Conservation (phyloP, 2,113 vertebrate genomes). For the Forbesichthys papilliferus region DNA sequence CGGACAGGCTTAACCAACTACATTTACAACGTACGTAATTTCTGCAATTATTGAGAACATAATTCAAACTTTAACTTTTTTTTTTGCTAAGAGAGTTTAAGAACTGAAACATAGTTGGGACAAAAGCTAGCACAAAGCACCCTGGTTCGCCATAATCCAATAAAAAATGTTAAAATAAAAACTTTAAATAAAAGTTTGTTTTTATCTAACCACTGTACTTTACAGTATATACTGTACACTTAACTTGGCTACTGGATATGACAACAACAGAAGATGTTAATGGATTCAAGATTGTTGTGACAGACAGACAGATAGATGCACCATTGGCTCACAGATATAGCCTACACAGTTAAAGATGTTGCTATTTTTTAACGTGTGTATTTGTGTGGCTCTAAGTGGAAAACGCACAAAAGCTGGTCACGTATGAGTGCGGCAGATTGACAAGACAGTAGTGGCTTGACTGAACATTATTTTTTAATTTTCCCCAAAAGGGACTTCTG, state of each 20-base stretch:
- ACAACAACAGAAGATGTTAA: not conserved
- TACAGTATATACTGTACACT: not conserved
- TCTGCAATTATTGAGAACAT: conserved; percentile 41
- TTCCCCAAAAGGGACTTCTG: no score
- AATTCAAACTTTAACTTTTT: conserved; percentile 34
- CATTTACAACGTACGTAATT: conserved; percentile 18
- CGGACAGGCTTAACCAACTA: conserved; percentile 39
- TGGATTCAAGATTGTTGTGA: not conserved
- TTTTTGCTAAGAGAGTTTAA: not conserved
- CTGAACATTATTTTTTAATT: no score
- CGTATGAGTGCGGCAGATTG: no score
- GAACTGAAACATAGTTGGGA: conserved; percentile 3
- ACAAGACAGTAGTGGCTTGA: no score
- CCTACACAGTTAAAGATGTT: no score
- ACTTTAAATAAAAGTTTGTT: not conserved
- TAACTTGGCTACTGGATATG: not conserved
- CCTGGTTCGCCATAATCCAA: conserved; percentile 1
- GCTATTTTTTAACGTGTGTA: no score
- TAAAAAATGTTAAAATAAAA: not conserved
- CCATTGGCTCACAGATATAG: no score
- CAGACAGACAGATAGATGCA: no score
- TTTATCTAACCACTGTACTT: not conserved
- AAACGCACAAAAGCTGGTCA: no score
- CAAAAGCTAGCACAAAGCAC: not conserved
- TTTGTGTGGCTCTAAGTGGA: no score